A percentile compares a stretch with the other conserved stretches of the same genome.
Evolutionary conservation across 2,797 vertebrate species (phyloP).

Genomic region (Centropyge bicolor): DNA sequence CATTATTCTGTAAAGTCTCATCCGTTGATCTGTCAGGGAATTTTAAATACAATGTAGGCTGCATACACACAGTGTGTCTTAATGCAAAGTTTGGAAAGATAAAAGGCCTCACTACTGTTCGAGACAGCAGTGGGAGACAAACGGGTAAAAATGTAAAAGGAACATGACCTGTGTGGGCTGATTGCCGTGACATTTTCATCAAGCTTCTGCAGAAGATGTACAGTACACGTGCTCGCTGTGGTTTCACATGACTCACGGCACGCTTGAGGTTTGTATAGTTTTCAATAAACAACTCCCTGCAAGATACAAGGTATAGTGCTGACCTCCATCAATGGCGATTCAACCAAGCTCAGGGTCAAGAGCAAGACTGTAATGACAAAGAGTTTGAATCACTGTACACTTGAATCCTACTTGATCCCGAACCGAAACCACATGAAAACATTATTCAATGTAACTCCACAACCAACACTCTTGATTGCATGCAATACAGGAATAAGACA

Average conservation of each 20-base stretch:
- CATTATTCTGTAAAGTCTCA: conserved; percentile 53
- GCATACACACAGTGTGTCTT: background rate
- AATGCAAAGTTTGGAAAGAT: background rate
- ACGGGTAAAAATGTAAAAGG: background rate
- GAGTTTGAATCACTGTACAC: conserved; percentile 13
- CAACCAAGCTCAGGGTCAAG: conserved; percentile 11
- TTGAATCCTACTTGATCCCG: conserved; percentile 3
- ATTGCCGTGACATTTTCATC: conserved; percentile 2
- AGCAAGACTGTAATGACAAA: background rate
- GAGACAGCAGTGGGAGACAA: background rate
- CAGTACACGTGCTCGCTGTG: background rate
- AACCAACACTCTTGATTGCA: too few species aligned
- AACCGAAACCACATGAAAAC: background rate
- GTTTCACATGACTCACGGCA: background rate
- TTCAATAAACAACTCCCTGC: background rate
- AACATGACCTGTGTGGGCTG: background rate
- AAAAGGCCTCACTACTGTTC: background rate
- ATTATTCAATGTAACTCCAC: background rate
- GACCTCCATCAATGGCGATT: background rate
- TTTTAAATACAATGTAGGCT: background rate
- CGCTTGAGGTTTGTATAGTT: background rate
- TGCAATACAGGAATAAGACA: background rate
- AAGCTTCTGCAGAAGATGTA: background rate
- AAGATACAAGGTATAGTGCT: background rate
- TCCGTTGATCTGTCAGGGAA: conserved; percentile 34